phyloP scores from a whole-genome alignment of 2,888 invertebrate species.

The Sepiola atlantica region DNA sequence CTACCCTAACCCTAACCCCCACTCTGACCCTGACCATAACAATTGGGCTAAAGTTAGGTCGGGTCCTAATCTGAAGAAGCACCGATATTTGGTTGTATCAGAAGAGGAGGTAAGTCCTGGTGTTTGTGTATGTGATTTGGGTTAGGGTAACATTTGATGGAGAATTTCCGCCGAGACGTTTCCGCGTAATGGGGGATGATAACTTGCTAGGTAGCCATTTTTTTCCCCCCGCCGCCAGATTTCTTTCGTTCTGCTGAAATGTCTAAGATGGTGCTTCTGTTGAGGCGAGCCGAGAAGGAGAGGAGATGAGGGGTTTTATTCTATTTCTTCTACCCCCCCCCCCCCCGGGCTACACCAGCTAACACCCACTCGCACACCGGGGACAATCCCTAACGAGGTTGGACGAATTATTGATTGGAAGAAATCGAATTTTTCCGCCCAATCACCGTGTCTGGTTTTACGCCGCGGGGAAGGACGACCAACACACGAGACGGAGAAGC shows the following conservation, averaged over 20 bases:
- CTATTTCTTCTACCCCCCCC: too few species aligned
- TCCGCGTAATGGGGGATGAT: neutral
- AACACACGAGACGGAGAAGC: neutral
- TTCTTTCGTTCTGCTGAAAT: neutral
- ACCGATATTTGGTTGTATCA: too few species aligned
- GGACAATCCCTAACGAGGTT: neutral
- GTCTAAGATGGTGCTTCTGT: neutral
- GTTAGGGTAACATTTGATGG: neutral
- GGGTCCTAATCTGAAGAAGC: too few species aligned
- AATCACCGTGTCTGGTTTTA: neutral
- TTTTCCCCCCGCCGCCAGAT: neutral
- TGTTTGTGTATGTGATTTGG: neutral
- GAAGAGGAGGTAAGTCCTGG: too few species aligned
- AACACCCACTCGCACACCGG: too few species aligned
- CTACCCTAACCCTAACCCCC: too few species aligned
- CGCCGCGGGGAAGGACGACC: neutral
- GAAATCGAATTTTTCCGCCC: neutral
- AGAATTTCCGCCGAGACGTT: neutral
- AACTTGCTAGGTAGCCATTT: neutral
- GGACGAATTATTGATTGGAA: neutral
- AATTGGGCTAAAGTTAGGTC: too few species aligned
- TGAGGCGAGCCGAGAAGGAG: too few species aligned
- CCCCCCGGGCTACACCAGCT: neutral
- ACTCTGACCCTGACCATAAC: too few species aligned
- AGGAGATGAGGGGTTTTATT: too few species aligned